phyloP scores from a whole-genome alignment of 1,140 invertebrate species.

The Gryllus bimaculatus region DNA sequence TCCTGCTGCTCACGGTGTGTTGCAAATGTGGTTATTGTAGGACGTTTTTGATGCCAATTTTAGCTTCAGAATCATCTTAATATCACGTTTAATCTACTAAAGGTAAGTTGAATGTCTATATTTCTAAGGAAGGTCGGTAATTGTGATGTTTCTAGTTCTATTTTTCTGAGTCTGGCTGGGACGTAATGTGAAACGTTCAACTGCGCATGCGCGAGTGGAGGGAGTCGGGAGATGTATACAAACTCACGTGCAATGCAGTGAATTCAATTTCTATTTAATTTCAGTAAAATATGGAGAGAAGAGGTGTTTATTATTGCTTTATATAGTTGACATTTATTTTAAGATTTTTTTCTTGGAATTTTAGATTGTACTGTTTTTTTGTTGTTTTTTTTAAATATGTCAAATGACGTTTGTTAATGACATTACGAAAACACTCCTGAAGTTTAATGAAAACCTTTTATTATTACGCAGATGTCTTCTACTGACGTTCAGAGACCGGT shows the following conservation, averaged over 20 bases:
- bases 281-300: neutral
- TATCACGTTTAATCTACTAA: neutral
- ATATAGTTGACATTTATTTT: neutral
- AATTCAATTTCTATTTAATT: neutral
- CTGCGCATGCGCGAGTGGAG: conserved; percentile 14
- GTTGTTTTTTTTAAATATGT: neutral
- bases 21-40: neutral
- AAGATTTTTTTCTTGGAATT: neutral
- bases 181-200: conserved; percentile 7
- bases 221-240: conserved; percentile 14
- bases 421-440: too few species aligned
- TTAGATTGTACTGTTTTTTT: neutral
- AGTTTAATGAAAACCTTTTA: too few species aligned
- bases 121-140: too few species aligned
- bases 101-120: too few species aligned
- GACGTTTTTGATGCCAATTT: neutral
- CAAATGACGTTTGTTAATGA: too few species aligned
- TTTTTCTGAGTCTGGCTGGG: neutral
- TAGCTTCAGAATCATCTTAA: neutral
- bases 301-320: neutral
- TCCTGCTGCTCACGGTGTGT: neutral
- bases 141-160: neutral
- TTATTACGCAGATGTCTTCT: conserved; percentile 17
- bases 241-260: conserved; percentile 15
- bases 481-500: conserved; percentile 17